Conservation (phyloP, 2,888 invertebrate genomes). For the Sphaerophoria rueppellii region DNA sequence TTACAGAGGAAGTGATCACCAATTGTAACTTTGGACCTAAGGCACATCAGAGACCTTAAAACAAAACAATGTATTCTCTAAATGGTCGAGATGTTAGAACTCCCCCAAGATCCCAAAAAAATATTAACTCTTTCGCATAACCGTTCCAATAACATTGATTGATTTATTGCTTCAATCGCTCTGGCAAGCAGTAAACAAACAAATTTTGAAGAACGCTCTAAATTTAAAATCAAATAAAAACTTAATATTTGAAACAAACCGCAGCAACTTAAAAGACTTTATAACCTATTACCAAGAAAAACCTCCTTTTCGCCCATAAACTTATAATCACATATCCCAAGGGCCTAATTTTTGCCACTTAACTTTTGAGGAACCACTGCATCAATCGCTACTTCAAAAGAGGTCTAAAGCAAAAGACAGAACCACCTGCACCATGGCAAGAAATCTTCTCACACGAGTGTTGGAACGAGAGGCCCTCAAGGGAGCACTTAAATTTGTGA, state of each 20-base stretch:
- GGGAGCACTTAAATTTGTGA: constrained; percentile 9
- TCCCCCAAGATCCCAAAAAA: no score
- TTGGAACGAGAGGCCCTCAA: constrained; percentile 39
- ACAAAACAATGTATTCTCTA: no score
- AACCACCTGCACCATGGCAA: neutral
- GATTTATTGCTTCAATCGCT: no score
- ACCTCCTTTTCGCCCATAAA: constrained; percentile 9
- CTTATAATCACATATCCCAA: neutral
- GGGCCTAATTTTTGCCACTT: constrained; percentile 22
- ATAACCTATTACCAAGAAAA: constrained; percentile 43
- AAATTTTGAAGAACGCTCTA: no score
- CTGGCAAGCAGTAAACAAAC: no score
- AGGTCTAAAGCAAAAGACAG: neutral
- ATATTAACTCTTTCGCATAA: no score
- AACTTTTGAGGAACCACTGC: neutral
- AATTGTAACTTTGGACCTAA: no score
- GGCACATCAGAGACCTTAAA: no score
- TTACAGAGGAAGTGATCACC: no score
- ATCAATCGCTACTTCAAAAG: neutral
- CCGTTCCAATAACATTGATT: no score
- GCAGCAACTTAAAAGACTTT: constrained; percentile 12
- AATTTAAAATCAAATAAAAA: neutral
- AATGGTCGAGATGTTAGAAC: no score
- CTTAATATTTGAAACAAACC: neutral
- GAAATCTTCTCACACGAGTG: constrained; percentile 40